Percentiles rank a stretch among this genome's conserved stretches.
Conservation (phyloP, 2,888 invertebrate species). For the Eristalis tenax region DNA sequence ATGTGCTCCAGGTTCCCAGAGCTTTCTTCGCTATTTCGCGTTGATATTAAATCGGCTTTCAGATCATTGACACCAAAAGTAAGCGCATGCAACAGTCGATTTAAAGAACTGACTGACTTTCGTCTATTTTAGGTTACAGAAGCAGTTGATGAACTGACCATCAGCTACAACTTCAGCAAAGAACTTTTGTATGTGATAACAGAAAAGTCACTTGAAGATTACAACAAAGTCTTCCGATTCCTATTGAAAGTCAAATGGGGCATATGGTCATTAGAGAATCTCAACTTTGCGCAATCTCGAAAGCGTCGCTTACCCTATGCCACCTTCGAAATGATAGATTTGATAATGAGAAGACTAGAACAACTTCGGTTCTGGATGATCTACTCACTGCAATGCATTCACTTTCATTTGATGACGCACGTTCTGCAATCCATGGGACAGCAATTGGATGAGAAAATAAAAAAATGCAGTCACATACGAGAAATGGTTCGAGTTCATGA, state of each 20-base stretch:
- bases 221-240: slow-evolving; percentile 82
- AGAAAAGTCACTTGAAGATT: slow-evolving; percentile 74
- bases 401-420: slow-evolving; percentile 82
- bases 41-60: slow-evolving; percentile 75
- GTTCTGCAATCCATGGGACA: slow-evolving; percentile 80
- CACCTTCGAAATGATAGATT: slow-evolving; percentile 76
- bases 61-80: slow-evolving; percentile 75
- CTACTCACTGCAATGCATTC: slow-evolving; percentile 82
- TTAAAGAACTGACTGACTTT: background rate
- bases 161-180: slow-evolving; percentile 76
- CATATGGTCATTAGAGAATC: slow-evolving; percentile 82
- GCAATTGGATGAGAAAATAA: slow-evolving; percentile 77
- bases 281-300: slow-evolving; percentile 79
- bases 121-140: slow-evolving; percentile 74
- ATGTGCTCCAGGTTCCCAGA: slow-evolving; percentile 81
- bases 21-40: slow-evolving; percentile 75
- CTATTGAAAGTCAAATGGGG: slow-evolving; percentile 83
- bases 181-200: slow-evolving; percentile 77
- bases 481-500: slow-evolving; percentile 79
- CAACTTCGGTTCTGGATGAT: slow-evolving; percentile 83
- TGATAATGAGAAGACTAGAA: slow-evolving; percentile 81
- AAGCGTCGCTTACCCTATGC: slow-evolving; percentile 75
- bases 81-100: background rate
- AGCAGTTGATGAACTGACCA: slow-evolving; percentile 77
- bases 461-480: slow-evolving; percentile 75